A percentile compares a stretch with the other conserved stretches of the same genome.
phyloP scores from a whole-genome alignment of 1,140 invertebrate genomes.

The Delia radicum region DNA sequence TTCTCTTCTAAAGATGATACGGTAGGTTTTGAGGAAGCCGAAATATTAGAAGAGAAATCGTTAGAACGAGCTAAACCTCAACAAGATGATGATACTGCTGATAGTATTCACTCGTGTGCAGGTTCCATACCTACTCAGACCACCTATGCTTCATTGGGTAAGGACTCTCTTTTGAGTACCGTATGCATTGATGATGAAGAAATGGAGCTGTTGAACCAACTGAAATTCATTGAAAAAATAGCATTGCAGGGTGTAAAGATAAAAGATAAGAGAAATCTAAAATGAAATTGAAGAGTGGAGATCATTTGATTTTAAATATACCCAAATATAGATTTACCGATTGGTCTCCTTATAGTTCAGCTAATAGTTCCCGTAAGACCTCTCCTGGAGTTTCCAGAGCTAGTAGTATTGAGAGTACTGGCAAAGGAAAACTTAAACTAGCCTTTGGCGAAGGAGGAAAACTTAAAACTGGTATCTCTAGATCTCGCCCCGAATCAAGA shows the following conservation, averaged over 20 bases:
- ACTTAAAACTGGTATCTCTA: constrained; percentile 54
- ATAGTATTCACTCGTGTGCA: constrained; percentile 51
- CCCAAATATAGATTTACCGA: constrained; percentile 54
- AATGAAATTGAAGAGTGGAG: constrained; percentile 51
- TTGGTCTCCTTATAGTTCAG: constrained; percentile 53
- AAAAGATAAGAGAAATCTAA: constrained; percentile 54
- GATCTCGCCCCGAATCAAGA: constrained; percentile 58
- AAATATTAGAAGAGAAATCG: constrained; percentile 63
- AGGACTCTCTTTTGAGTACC: constrained; percentile 43
- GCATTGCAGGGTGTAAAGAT: constrained; percentile 55
- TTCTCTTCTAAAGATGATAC: constrained; percentile 88
- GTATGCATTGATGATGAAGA: constrained; percentile 63
- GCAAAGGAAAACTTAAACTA: constrained; percentile 45
- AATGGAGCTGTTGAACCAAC: constrained; percentile 57
- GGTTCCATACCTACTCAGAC: constrained; percentile 51
- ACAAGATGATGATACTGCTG: constrained; percentile 45
- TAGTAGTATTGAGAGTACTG: constrained; percentile 53
- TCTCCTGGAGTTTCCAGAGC: constrained; percentile 52
- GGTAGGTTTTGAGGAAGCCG: constrained; percentile 67
- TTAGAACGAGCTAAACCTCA: constrained; percentile 37
- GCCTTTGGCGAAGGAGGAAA: constrained; percentile 40
- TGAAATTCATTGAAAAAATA: constrained; percentile 52
- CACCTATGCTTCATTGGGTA: constrained; percentile 35
- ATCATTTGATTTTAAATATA: constrained; percentile 53
- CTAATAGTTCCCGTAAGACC: constrained; percentile 52